Evolutionary conservation across 2,888 invertebrate genomes (phyloP), one percentile per base, ranked within the genome.

Genomic region (Crepidodera aurea): DNA sequence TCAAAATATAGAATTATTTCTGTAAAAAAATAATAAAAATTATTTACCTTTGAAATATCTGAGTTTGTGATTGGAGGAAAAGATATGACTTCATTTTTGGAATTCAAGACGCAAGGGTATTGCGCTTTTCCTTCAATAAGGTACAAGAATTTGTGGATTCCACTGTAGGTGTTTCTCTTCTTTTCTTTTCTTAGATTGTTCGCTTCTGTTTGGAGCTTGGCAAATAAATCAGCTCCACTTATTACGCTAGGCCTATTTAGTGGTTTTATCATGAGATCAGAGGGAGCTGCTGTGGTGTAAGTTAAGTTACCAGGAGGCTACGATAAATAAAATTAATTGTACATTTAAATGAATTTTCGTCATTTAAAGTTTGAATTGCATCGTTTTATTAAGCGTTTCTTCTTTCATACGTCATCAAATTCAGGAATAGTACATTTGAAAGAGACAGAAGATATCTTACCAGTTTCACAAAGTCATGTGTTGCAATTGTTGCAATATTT

Each of bases 61-160:
- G 91, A 88, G 81, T 94, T 94, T 15, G 93, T 93, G 70, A 94
- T 90, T 0, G 94, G 94, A 8, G 94, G 93, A 76, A 94, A 90
- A 37, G 93, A 93, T 72, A 94, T 89, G 1, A 92, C 90, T 64
- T 83, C 84, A 1, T 85, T 85, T 8, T 83, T 82, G 3, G 84
- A 81, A 75, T 92, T 90, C 67, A 87, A 72, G 37, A 94, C 77
- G 73, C 90, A 93, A 0, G 93, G 90, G 78, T 90, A 93, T 34
- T 86, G 78, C 0, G 86, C 82, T 76, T 91, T 90, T 34, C 90
- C 91, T 78, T 92, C 90, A 64, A 94, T 79, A 16, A 94, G 79
- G 75, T 92, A 90, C 63, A 94, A 79, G 80, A 91, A 94, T 87
- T 91, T 92, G 76, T 94, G 91, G 67, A 94, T 88, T 2, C 94